phyloP scores from a whole-genome alignment of 2,888 invertebrate genomes.

The Bursaphelenchus okinawaensis region DNA sequence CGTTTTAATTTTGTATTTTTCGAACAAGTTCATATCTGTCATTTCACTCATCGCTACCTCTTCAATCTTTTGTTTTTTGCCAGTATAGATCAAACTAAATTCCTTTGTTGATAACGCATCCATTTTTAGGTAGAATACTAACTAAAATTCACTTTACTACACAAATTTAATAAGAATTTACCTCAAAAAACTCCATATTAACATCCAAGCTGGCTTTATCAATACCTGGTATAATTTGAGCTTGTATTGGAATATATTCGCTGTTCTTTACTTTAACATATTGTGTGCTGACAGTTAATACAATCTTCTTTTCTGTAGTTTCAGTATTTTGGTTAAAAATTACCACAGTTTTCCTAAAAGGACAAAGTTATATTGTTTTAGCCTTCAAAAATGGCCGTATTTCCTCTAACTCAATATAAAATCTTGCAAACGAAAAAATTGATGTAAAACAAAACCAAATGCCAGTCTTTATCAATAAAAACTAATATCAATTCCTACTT shows the following conservation, averaged over 20 bases:
- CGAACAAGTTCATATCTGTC: too few species aligned
- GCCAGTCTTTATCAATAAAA: neutral
- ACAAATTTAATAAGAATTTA: neutral
- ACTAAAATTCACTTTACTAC: neutral
- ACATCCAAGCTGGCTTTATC: slow-evolving; percentile 1
- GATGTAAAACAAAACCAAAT: too few species aligned
- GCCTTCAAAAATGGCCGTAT: too few species aligned
- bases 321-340: slow-evolving; percentile 19
- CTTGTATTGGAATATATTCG: neutral
- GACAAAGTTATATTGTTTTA: neutral
- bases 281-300: slow-evolving; percentile 9
- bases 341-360: slow-evolving; percentile 6
- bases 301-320: neutral
- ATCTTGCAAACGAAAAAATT: too few species aligned
- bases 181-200: slow-evolving; percentile 8
- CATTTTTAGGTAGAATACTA: neutral
- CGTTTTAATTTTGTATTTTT: too few species aligned
- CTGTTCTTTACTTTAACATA: slow-evolving; percentile 2
- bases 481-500: neutral
- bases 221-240: slow-evolving; percentile 18
- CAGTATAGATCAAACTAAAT: too few species aligned
- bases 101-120: neutral
- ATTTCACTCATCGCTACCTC: too few species aligned
- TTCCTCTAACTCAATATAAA: too few species aligned
- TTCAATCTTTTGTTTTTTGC: too few species aligned